These are phyloP conservation scores for Mionectes macconnelli DNA, from an alignment of 2,113 vertebrate species.

Conservation along the genomic window DNA sequence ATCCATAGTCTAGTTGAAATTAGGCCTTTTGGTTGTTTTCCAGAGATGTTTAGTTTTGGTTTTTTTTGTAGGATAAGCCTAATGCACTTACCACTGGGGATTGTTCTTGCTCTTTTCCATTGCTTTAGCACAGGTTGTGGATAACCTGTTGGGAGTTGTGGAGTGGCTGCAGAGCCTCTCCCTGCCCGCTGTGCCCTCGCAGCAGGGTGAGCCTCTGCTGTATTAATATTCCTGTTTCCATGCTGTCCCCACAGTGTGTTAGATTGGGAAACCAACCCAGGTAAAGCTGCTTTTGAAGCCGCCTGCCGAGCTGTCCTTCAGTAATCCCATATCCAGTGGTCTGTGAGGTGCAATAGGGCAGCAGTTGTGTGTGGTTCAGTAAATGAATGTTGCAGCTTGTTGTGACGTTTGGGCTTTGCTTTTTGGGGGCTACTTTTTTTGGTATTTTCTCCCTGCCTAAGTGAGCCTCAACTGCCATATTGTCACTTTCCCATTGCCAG, in stretches of 20 bases:
- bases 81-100: not conserved
- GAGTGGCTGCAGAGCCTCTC: too few relatives aligned
- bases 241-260: not conserved
- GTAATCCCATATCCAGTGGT: not conserved
- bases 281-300: not conserved
- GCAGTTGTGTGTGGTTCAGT: not conserved
- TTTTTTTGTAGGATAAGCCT: not conserved
- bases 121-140: not conserved
- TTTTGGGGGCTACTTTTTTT: not conserved
- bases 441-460: not conserved
- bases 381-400: not conserved
- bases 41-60: not conserved
- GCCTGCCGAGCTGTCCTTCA: not conserved
- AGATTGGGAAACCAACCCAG: not conserved
- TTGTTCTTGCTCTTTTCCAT: not conserved
- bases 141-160: not conserved
- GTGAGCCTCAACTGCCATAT: not conserved
- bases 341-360: not conserved
- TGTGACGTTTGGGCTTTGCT: not conserved
- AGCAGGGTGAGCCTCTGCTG: not conserved
- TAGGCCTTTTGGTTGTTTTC: not conserved
- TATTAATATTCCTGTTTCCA: not conserved
- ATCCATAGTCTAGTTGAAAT: not conserved
- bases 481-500: not conserved
- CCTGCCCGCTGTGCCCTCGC: fast-evolving